Evolutionary conservation across 2,113 vertebrate species (phyloP).

Genomic region (Ailuropoda melanoleuca): DNA sequence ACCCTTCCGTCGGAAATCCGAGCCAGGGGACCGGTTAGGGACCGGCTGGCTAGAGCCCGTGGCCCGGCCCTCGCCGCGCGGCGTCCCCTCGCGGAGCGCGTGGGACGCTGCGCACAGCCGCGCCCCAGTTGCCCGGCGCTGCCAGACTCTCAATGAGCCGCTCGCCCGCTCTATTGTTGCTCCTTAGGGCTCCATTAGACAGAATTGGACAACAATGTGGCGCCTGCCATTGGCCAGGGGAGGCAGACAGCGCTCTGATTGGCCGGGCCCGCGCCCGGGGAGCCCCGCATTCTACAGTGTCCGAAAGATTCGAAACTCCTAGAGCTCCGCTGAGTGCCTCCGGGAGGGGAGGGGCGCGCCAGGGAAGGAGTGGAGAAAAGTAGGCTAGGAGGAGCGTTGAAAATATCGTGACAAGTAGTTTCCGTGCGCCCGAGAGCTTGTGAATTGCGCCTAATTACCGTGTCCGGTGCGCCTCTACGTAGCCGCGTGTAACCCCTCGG

Average conservation of each 20-base stretch:
- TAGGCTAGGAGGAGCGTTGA: conserved; percentile 66
- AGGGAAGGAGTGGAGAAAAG: conserved; percentile 38
- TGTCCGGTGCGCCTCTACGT: conserved; percentile 61
- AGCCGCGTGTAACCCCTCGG: conserved; percentile 60
- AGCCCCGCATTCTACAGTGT: conserved; percentile 76
- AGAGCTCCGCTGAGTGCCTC: conserved; percentile 84
- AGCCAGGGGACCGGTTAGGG: background rate
- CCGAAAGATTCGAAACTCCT: conserved; percentile 80
- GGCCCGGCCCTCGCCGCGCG: background rate
- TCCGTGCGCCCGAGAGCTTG: conserved; percentile 71
- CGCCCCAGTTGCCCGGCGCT: conserved; percentile 68
- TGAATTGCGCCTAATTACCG: conserved; percentile 76
- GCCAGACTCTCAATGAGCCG: conserved; percentile 77
- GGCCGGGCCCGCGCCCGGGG: conserved; percentile 85
- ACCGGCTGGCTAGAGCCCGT: background rate
- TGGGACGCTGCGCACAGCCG: conserved; percentile 42
- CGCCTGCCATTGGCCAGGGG: conserved; percentile 95
- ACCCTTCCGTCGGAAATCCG: conserved; percentile 5
- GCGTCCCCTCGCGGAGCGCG: conserved; percentile 56
- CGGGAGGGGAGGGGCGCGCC: conserved; percentile 76
- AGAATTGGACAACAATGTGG: conserved; percentile 99
- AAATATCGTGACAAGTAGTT: conserved; percentile 76
- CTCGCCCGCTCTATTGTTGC: conserved; percentile 93
- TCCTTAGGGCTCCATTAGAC: conserved; percentile 96
- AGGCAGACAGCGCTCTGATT: conserved; percentile 92